phyloP scores from a whole-genome alignment of 2,888 invertebrate genomes.

The Calameuta filiformis region DNA sequence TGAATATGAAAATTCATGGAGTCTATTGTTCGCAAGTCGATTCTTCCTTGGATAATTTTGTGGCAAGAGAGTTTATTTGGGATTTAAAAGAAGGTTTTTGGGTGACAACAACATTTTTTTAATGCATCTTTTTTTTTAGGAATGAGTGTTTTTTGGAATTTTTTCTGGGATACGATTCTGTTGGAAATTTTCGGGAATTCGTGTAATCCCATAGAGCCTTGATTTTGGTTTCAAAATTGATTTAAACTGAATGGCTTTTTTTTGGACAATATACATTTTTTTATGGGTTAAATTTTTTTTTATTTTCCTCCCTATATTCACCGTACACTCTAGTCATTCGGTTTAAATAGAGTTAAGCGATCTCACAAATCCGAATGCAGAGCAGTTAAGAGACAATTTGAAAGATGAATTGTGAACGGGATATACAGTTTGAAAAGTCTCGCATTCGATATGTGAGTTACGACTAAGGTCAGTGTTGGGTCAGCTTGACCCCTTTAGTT shows the following conservation, averaged over 20 bases:
- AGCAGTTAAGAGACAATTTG: constrained; percentile 41
- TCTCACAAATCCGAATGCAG: constrained; percentile 23
- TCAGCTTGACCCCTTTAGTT: not conserved
- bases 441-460: constrained; percentile 17
- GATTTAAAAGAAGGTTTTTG: not conserved
- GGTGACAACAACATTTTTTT: no score
- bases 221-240: not conserved
- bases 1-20: not conserved
- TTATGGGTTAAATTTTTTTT: not conserved
- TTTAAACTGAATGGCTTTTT: not conserved
- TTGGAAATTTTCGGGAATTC: not conserved
- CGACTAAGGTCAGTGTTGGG: not conserved
- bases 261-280: not conserved
- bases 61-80: not conserved
- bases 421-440: constrained; percentile 19
- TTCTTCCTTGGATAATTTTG: not conserved
- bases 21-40: not conserved
- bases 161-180: no score
- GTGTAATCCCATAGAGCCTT: not conserved
- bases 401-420: constrained; percentile 33
- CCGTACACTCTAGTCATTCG: constrained; percentile 15
- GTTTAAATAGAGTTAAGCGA: constrained; percentile 3
- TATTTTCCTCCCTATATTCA: no score
- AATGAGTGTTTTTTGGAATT: no score
- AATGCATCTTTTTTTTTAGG: no score